Percentiles rank a stretch among this genome's conserved stretches.
phyloP scores from a whole-genome alignment of 2,888 invertebrate genomes.

The Carcina quercana region DNA sequence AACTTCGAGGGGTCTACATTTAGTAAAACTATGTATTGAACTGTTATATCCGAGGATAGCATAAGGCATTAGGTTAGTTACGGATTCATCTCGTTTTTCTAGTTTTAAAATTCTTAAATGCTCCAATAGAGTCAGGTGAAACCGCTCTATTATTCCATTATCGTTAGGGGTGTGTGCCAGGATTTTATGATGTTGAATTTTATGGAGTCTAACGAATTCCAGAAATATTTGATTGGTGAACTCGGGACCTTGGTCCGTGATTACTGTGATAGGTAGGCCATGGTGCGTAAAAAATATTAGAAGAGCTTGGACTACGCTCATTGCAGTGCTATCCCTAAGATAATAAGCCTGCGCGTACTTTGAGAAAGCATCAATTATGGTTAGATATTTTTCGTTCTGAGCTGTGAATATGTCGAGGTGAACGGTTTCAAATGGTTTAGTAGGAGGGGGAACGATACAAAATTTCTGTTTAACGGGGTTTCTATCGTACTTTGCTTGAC shows the following conservation, averaged over 20 bases:
- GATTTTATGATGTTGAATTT: conserved; percentile 8
- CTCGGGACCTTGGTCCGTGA: conserved; percentile 19
- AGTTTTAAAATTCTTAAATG: conserved; percentile 16
- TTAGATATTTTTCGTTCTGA: conserved; percentile 9
- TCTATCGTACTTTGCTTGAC: conserved; percentile 9
- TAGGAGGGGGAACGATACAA: conserved; percentile 13
- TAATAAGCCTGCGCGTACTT: conserved; percentile 1
- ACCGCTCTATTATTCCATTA: conserved; percentile 17
- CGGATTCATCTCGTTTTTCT: conserved; percentile 10
- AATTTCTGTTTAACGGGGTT: conserved; percentile 16
- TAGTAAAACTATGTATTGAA: conserved; percentile 17
- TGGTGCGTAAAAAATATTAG: conserved; percentile 18
- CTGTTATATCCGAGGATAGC: conserved; percentile 1
- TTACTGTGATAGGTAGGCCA: conserved; percentile 15
- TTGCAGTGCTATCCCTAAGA: not conserved
- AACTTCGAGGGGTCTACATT: conserved; percentile 1
- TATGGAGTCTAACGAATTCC: conserved; percentile 7
- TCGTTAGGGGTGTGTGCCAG: conserved; percentile 17
- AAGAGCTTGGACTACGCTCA: conserved; percentile 8
- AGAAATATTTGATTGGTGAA: conserved; percentile 20
- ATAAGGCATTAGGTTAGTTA: conserved; percentile 11
- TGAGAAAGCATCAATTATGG: conserved; percentile 7
- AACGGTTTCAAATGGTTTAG: conserved; percentile 16
- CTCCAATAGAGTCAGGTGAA: conserved; percentile 17
- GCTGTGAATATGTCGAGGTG: conserved; percentile 13